Conservation (phyloP, 2,113 vertebrate genomes). For the Nymphicus hollandicus region DNA sequence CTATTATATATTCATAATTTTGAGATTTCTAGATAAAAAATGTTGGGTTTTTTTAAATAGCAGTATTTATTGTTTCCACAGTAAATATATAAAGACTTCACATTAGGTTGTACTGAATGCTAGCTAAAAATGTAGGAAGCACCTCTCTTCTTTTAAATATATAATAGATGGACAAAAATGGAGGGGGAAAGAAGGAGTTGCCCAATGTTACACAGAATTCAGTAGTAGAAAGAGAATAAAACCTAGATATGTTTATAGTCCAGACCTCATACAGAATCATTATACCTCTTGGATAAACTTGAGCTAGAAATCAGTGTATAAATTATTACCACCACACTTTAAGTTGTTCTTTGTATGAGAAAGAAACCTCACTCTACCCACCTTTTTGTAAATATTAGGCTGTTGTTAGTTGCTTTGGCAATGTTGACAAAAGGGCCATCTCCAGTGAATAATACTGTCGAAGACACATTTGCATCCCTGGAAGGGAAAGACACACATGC, state of each 20-base stretch:
- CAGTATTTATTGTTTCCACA: not conserved
- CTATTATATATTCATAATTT: not conserved
- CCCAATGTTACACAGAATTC: not conserved
- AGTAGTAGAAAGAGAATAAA: not conserved
- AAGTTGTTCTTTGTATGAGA: not conserved
- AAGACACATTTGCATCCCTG: conserved; percentile 71
- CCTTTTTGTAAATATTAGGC: conserved; percentile 68
- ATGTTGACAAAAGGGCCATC: conserved; percentile 76
- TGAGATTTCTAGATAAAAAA: not conserved
- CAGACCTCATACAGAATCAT: not conserved
- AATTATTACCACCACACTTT: not conserved
- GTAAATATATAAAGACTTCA: not conserved
- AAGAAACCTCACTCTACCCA: not conserved
- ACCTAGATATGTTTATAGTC: not conserved
- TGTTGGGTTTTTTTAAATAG: not conserved
- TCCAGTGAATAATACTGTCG: conserved; percentile 17
- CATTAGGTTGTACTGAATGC: not conserved
- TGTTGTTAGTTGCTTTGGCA: conserved; percentile 54
- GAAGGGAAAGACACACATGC: not conserved
- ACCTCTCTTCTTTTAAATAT: not conserved
- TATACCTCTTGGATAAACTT: not conserved
- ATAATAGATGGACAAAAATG: not conserved
- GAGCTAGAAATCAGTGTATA: not conserved
- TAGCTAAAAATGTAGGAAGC: not conserved
- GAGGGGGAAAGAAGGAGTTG: not conserved